Percentiles rank a stretch among this genome's conserved stretches.
phyloP scores from a whole-genome alignment of 2,797 vertebrate species.

The Rhinogobio ventralis region DNA sequence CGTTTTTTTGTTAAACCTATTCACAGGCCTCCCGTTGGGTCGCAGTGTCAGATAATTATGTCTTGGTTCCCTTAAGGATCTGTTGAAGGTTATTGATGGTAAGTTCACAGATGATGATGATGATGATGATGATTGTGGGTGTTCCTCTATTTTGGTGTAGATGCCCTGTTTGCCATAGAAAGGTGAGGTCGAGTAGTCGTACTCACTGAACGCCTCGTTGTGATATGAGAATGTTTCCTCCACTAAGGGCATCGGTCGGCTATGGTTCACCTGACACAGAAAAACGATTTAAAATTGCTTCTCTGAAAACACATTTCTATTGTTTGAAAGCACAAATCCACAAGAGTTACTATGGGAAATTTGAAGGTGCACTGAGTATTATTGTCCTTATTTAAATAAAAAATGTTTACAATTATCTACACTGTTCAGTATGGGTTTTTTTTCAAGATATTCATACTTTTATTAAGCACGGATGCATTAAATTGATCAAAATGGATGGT shows the following conservation, averaged over 20 bases:
- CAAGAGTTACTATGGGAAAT: not conserved
- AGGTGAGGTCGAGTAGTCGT: conserved; percentile 69
- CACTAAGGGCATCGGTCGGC: conserved; percentile 58
- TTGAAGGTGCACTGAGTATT: not conserved
- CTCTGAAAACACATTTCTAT: not conserved
- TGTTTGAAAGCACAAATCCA: not conserved
- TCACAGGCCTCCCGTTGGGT: conserved; percentile 50
- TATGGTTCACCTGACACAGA: conserved; percentile 71
- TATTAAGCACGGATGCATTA: no score
- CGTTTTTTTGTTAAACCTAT: conserved; percentile 48
- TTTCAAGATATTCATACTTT: no score
- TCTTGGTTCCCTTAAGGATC: conserved; percentile 47
- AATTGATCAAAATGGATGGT: no score
- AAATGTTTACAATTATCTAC: not conserved
- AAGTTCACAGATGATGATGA: conserved; percentile 12
- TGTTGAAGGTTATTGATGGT: conserved; percentile 39
- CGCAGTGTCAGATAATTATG: conserved; percentile 36
- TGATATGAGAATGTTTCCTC: conserved; percentile 68
- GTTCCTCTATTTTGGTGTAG: conserved; percentile 61
- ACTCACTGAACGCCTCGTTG: conserved; percentile 72
- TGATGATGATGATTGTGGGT: no score
- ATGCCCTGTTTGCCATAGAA: conserved; percentile 63
- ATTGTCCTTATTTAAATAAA: not conserved
- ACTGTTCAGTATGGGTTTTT: no score
- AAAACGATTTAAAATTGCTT: conserved; percentile 26